Base-by-base conservation (phyloP, 2,888 invertebrate genomes). In the Cistogaster globosa region DNA sequence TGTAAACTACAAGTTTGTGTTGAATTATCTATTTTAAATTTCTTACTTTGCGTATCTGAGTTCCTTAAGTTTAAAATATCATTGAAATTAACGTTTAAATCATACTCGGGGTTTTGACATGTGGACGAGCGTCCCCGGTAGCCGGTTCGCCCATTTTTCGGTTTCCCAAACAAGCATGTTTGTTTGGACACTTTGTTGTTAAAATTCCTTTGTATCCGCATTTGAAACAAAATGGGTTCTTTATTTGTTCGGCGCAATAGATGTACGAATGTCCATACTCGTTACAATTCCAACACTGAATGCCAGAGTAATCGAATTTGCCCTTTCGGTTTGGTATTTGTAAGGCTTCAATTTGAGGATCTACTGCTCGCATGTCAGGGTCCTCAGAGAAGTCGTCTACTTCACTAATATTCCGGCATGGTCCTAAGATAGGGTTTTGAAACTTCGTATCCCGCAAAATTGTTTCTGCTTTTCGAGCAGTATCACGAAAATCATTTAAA, bases 71-170 rank as follows among this genome's bases (percentile, higher is more conserved):
- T 38, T 38, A 38, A 38, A 38, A 38, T 38, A 11, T 38, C 38
- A 38, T 48, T 55, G 38, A 38, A 38, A 38, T 38, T 38, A 38
- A 38, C 11, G 38, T 38, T 38, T 74, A 74, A 36, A 12, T 42
- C 18, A n/a, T 42, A 57, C 63, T 55, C 63, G 75, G 75, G 63
- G 63, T 63, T 65, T 38, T 63, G 11, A 36, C 55, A 20, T 55
- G 14, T 55, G 63, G 38, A 63, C 63, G 75, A 75, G 55, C 53
- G 63, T 63, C 53, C 75, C 75, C 75, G 75, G 75, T 53, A 53
- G 36, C 62, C 53, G 62, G 36, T 22, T 74, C 63, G 74, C 62
- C 60, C 60, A 26, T 18, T 72, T 72, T 60, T 16, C 36, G 48
- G 22, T 72, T 72, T 72, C 62, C 72, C 72, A 48, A 48, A 22